Conservation (phyloP, 2,113 vertebrate genomes). For the Anser cygnoides region DNA sequence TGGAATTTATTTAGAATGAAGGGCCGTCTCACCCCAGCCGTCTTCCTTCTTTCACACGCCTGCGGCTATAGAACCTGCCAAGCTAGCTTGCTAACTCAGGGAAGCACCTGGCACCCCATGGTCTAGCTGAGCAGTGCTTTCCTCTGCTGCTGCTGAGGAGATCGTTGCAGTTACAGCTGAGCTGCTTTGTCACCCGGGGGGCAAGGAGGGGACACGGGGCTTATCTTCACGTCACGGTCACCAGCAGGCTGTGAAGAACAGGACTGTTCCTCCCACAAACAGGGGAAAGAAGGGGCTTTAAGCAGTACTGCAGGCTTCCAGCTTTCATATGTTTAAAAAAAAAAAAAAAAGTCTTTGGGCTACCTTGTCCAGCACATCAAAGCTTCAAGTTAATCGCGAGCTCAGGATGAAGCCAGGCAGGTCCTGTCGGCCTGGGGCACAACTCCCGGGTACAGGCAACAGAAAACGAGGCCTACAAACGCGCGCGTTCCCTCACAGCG, state of each 20-base stretch:
- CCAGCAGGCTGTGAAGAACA: background rate
- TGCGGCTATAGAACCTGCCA: too few relatives aligned
- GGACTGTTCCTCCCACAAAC: background rate
- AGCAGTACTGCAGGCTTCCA: rapidly evolving
- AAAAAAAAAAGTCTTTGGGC: too few relatives aligned
- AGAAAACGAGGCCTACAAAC: background rate
- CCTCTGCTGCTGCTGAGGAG: too few relatives aligned
- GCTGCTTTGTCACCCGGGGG: too few relatives aligned
- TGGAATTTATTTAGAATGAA: background rate
- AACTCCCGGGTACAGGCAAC: background rate
- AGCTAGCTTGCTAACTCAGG: too few relatives aligned
- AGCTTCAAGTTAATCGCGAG: background rate
- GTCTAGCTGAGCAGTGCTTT: too few relatives aligned
- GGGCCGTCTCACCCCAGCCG: background rate
- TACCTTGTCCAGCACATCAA: rapidly evolving
- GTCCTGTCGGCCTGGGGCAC: background rate
- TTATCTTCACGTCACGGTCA: background rate
- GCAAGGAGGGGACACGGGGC: background rate
- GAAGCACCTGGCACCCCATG: too few relatives aligned
- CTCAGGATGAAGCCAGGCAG: too few relatives aligned
- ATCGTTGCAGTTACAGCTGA: too few relatives aligned
- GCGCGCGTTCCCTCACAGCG: too few relatives aligned
- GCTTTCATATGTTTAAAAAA: background rate
- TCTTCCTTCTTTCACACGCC: too few relatives aligned
- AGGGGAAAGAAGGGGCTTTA: background rate